Conservation (phyloP, 64 coral and sea anemone species). For the Orbicella faveolata region DNA sequence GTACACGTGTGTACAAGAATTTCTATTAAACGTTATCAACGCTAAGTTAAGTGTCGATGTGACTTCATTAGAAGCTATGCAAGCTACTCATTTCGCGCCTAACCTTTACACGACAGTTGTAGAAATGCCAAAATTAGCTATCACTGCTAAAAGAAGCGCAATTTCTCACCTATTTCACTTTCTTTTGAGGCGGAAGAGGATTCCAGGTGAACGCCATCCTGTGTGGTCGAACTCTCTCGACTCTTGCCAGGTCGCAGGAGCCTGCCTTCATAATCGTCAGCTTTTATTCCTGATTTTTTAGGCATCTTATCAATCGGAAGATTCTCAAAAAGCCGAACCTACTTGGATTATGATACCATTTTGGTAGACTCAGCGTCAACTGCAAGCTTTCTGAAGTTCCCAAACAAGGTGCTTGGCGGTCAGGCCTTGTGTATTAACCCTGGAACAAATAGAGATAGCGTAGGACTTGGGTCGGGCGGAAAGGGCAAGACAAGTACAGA, state of each 20-base stretch:
- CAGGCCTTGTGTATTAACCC: neutral
- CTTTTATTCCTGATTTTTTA: neutral
- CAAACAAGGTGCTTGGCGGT: neutral
- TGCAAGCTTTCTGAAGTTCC: neutral
- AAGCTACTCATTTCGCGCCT: neutral
- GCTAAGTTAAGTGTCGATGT: no score
- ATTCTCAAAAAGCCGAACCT: neutral
- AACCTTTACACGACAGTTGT: neutral
- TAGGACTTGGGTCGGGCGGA: no score
- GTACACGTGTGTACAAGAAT: no score
- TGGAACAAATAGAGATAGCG: no score
- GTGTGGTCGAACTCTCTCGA: neutral
- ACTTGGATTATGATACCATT: neutral
- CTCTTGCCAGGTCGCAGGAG: neutral
- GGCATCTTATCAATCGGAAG: neutral
- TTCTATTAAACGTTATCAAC: no score
- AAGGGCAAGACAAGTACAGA: no score
- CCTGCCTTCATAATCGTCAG: neutral
- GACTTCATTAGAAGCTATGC: no score
- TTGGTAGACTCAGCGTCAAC: neutral
- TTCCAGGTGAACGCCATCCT: neutral
- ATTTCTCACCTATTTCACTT: constrained; percentile 13
- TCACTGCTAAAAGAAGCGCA: neutral
- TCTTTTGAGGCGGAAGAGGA: constrained; percentile 2
- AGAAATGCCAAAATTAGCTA: neutral